Evolutionary conservation across 2,113 vertebrate genomes (phyloP), one percentile per base, ranked within the genome.

Genomic region (Nothoprocta perdicaria): DNA sequence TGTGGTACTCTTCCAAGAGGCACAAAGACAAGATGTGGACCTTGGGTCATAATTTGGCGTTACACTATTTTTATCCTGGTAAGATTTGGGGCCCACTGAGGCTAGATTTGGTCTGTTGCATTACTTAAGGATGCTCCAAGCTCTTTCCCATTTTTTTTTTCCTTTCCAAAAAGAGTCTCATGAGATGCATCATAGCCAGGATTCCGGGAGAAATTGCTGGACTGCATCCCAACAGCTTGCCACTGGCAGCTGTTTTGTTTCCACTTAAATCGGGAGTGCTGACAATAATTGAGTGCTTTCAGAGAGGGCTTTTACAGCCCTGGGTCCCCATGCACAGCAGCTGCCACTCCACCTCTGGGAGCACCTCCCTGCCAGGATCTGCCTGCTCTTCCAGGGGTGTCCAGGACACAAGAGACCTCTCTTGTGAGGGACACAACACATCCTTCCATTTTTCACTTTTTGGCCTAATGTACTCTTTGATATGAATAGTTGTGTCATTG

Each of bases 351-450:
- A n/a, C 46, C n/a, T 12, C 19, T 57, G n/a, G 43, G 84, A 79
- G 11, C 61, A 12, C 6, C 6, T 52, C 41, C n/a, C 5, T 67
- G n/a, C 45, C 55, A 45, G 4, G 18, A 29, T 52, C 5, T 52
- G 23, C 1, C 24, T 43, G 3, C 9, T 60, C 63, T 88, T 84
- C 55, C 46, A 38, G 9, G 12, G 18, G 4, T 24, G 3, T 46
- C 7, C 9, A 29, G 3, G 0, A 3, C 18, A 48, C 2, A n/a
- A 40, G 58, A 46, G 0, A 0, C 50, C 21, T 61, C 9, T 40
- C 6, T 40, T 23, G 4, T 23, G 9, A 45, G 6, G 6, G 23
- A 23, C 69, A 7, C 3, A 73, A 89, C 50, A 1, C 9, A 23
- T 1, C 0, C 41, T 40, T 61, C 40, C 19, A n/a, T 57, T 85